Percentiles rank a stretch among this genome's conserved stretches.
These are phyloP conservation scores for Tenthredo amoena DNA, from an alignment of 2,888 invertebrate genomes.

Conservation along the genomic window DNA sequence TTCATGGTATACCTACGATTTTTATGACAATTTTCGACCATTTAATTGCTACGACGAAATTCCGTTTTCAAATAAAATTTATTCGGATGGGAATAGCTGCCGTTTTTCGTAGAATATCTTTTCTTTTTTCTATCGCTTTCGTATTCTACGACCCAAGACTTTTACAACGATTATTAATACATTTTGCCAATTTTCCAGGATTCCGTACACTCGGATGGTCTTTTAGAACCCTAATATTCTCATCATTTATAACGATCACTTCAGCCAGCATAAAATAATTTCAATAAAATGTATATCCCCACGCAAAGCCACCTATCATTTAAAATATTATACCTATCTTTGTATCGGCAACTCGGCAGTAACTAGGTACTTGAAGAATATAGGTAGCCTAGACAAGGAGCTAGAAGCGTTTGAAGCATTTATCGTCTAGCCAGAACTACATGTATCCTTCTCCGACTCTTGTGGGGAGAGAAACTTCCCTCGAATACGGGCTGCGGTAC, in stretches of 20 bases:
- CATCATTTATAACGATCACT: not conserved
- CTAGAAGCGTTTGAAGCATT: constrained; percentile 27
- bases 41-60: constrained; percentile 22
- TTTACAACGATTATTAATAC: not conserved
- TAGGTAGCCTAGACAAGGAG: constrained; percentile 8
- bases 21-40: not conserved
- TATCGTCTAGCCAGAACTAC: constrained; percentile 20
- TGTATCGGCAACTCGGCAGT: not conserved
- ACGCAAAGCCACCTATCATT: not conserved
- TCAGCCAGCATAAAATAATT: not conserved
- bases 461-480: not conserved
- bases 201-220: not conserved
- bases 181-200: constrained; percentile 18
- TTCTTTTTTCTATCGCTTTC: not conserved
- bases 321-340: not conserved
- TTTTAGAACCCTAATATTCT: not conserved
- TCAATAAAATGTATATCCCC: not conserved
- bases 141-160: not conserved
- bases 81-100: not conserved
- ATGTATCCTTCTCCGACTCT: constrained; percentile 11
- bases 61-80: not conserved
- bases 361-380: not conserved
- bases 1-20: not conserved
- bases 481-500: not conserved
- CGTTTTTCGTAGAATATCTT: not conserved